phyloP scores from a whole-genome alignment of 2,797 vertebrate species.

The Leptodactylus fallax region DNA sequence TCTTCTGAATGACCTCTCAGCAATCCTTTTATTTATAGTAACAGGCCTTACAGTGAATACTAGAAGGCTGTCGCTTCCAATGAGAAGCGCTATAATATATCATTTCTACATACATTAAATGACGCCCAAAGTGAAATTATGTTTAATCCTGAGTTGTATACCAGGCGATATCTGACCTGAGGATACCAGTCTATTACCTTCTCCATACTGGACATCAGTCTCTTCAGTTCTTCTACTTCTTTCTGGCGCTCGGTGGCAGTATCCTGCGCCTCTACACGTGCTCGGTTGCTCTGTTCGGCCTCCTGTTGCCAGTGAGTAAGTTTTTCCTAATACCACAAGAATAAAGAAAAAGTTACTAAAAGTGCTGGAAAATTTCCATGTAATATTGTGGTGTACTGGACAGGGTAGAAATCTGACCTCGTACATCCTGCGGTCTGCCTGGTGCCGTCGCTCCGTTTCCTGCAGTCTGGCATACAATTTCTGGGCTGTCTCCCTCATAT shows the following conservation, averaged over 20 bases:
- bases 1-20: too few relatives aligned
- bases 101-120: too few relatives aligned
- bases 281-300: conserved; percentile 74
- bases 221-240: conserved; percentile 82
- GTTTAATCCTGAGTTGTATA: too few relatives aligned
- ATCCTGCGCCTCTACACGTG: conserved; percentile 75
- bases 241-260: conserved; percentile 75
- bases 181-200: conserved; percentile 66
- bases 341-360: background rate
- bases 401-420: conserved; percentile 76
- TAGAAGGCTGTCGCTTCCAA: too few relatives aligned
- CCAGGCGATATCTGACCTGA: too few relatives aligned
- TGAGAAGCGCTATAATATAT: too few relatives aligned
- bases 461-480: conserved; percentile 83
- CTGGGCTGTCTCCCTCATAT: conserved; percentile 82
- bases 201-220: conserved; percentile 86
- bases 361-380: background rate
- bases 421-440: conserved; percentile 81
- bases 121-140: too few relatives aligned
- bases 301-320: conserved; percentile 77
- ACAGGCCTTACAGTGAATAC: too few relatives aligned
- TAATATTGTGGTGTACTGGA: background rate
- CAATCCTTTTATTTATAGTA: too few relatives aligned
- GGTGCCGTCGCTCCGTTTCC: conserved; percentile 84
- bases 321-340: conserved; percentile 67